A percentile compares a stretch with the other conserved stretches of the same genome.
These are phyloP conservation scores for Propithecus perrieri DNA, from an alignment of 2,797 vertebrate genomes.

Conservation along the genomic window DNA sequence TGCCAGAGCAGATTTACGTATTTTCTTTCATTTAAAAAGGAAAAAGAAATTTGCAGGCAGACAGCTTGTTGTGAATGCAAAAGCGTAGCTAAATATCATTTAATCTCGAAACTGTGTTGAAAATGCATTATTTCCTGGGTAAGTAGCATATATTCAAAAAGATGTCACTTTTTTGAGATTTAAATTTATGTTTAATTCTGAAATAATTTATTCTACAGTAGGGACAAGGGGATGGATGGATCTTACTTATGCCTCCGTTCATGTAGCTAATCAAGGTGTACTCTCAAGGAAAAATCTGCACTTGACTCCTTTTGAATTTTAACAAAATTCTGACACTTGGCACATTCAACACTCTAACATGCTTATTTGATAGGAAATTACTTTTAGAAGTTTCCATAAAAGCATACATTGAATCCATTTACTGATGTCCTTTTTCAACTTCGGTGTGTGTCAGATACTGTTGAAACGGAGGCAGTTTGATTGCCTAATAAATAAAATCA, in stretches of 20 bases:
- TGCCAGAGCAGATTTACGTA: conserved; percentile 23
- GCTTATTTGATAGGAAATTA: conserved; percentile 58
- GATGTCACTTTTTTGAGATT: conserved; percentile 50
- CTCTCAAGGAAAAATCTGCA: conserved; percentile 26
- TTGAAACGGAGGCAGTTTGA: conserved; percentile 45
- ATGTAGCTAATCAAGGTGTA: conserved; percentile 46
- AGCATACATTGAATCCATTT: conserved; percentile 44
- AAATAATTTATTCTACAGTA: conserved; percentile 33
- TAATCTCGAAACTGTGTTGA: conserved; percentile 27
- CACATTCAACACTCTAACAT: conserved; percentile 40
- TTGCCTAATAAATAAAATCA: conserved; percentile 64
- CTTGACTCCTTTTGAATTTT: conserved; percentile 61
- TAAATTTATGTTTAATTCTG: conserved; percentile 67
- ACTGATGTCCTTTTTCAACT: conserved; percentile 30
- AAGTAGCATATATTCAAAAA: conserved; percentile 51
- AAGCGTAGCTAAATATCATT: conserved; percentile 57
- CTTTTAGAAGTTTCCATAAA: conserved; percentile 66
- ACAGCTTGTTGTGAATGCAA: conserved; percentile 46
- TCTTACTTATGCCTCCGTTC: conserved; percentile 36
- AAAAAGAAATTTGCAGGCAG: conserved; percentile 29
- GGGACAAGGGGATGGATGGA: not conserved
- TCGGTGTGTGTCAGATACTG: not conserved
- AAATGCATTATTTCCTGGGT: conserved; percentile 60
- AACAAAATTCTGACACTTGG: conserved; percentile 41
- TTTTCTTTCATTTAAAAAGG: conserved; percentile 57